Conservation (phyloP, 2,888 invertebrate genomes). For the Callyntrura sp. region DNA sequence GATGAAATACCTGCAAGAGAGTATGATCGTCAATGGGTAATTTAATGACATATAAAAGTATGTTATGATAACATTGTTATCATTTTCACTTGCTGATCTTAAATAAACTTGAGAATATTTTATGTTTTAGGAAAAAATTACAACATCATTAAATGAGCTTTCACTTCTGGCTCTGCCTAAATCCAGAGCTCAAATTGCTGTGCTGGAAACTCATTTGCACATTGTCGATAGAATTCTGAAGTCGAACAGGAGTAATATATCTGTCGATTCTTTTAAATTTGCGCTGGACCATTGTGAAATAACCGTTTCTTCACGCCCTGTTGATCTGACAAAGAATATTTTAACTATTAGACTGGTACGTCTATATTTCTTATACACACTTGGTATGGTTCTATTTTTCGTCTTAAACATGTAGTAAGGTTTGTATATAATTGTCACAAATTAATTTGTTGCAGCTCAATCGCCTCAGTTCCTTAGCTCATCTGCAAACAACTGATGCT, state of each 20-base stretch:
- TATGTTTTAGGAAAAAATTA: conserved; percentile 5
- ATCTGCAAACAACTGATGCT: neutral
- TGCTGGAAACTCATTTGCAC: conserved; percentile 46
- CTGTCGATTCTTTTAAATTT: conserved; percentile 26
- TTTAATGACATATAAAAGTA: neutral
- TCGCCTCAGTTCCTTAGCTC: neutral
- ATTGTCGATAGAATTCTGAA: conserved; percentile 45
- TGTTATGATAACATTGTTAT: too few species aligned
- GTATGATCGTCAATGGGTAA: conserved; percentile 33
- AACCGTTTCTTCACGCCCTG: neutral
- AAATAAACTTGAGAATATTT: neutral
- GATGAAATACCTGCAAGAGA: conserved; percentile 1
- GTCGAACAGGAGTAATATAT: neutral
- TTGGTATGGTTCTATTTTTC: neutral
- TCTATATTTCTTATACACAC: neutral
- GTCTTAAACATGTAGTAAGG: neutral
- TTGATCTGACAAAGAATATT: conserved; percentile 37
- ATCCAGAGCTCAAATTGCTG: conserved; percentile 27
- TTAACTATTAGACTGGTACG: conserved; percentile 49
- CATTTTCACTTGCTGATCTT: neutral
- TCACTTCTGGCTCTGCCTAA: neutral
- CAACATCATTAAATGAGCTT: conserved; percentile 27
- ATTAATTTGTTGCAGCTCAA: conserved; percentile 32
- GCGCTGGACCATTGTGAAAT: conserved; percentile 36
- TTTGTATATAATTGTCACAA: too few species aligned